phyloP scores from a whole-genome alignment of 1,140 invertebrate genomes.

The Drosophila watanabei region DNA sequence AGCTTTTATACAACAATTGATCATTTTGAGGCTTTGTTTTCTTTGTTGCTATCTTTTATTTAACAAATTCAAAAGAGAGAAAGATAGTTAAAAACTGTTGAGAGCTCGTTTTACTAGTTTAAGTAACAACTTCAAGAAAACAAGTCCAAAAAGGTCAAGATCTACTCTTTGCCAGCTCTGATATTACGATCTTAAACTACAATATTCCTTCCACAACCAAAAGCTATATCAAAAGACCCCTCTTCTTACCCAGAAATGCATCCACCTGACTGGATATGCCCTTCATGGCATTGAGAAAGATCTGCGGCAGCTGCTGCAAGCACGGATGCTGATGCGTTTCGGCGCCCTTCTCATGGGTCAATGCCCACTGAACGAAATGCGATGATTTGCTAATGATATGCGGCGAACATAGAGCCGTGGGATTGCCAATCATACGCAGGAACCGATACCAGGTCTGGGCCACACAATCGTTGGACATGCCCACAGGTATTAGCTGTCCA shows the following conservation, averaged over 20 bases:
- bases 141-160: neutral
- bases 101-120: no score
- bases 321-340: constrained; percentile 97
- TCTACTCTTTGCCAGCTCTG: neutral
- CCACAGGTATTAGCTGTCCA: constrained; percentile 90
- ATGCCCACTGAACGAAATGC: constrained; percentile 92
- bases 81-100: no score
- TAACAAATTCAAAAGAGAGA: no score
- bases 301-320: constrained; percentile 93
- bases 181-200: neutral
- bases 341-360: constrained; percentile 90
- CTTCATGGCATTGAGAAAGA: constrained; percentile 97
- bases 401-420: constrained; percentile 95
- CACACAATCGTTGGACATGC: constrained; percentile 95
- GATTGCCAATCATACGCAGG: constrained; percentile 96
- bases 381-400: constrained; percentile 94
- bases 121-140: neutral
- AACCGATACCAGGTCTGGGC: constrained; percentile 98
- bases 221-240: no score
- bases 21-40: neutral
- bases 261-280: constrained; percentile 97
- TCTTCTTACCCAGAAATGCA: constrained; percentile 94
- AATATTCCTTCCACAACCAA: neutral
- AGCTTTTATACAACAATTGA: neutral
- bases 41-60: neutral